Evolutionary conservation across 2,797 vertebrate species (phyloP).

Genomic region (Poeciliopsis infans): DNA sequence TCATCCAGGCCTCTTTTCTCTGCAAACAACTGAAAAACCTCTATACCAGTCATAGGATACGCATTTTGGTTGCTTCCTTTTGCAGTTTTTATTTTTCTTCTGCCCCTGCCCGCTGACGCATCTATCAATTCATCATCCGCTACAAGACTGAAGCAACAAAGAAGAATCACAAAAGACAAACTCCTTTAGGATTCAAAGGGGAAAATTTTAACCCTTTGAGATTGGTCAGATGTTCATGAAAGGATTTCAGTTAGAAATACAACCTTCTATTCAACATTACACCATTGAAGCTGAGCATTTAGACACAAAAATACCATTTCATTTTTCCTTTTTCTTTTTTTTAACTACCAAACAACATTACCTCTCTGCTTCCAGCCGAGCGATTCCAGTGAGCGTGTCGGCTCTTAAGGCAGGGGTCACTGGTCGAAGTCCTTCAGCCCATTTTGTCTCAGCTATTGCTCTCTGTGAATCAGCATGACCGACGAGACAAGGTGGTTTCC

Average conservation of each 20-base stretch:
- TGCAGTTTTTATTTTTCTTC: constrained; percentile 26
- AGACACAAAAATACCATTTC: neutral
- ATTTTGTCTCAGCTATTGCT: constrained; percentile 60
- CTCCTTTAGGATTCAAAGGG: neutral
- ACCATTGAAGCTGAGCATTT: neutral
- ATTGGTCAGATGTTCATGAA: neutral
- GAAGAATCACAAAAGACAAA: neutral
- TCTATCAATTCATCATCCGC: constrained; percentile 24
- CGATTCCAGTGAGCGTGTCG: constrained; percentile 58
- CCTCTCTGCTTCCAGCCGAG: constrained; percentile 37
- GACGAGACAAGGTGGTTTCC: constrained; percentile 74
- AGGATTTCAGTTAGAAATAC: neutral
- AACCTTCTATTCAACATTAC: neutral
- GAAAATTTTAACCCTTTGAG: neutral
- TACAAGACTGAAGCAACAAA: constrained; percentile 38
- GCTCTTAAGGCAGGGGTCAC: constrained; percentile 69
- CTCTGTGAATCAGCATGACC: constrained; percentile 67
- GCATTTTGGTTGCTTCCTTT: constrained; percentile 10
- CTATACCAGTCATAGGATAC: constrained; percentile 59
- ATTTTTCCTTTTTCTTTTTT: neutral
- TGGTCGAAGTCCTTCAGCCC: constrained; percentile 69
- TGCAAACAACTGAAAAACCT: constrained; percentile 70
- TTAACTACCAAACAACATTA: constrained; percentile 21
- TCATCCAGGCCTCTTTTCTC: constrained; percentile 60
- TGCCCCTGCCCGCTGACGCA: constrained; percentile 10